Evolutionary conservation across 2,797 vertebrate species (phyloP).

Genomic region (Dallia pectoralis): DNA sequence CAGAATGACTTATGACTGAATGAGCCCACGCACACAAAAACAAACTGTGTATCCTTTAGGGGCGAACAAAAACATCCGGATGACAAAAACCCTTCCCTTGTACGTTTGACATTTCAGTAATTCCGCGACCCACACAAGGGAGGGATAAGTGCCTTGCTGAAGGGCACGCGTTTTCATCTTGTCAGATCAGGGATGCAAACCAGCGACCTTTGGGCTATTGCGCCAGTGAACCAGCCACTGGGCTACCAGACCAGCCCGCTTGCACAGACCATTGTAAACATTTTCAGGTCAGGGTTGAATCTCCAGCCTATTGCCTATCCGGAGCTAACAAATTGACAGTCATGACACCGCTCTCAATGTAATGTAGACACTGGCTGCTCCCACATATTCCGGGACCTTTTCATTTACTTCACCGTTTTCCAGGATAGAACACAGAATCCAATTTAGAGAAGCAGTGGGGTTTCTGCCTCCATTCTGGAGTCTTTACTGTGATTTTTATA

Average conservation of each 20-base stretch:
- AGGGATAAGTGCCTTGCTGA: too few relatives aligned
- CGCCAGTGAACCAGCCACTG: too few relatives aligned
- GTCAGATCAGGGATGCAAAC: too few relatives aligned
- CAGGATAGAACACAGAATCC: not conserved
- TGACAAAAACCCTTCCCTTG: not conserved
- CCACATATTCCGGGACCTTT: not conserved
- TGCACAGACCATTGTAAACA: not conserved
- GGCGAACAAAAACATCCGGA: not conserved
- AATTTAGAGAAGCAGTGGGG: conserved; percentile 9
- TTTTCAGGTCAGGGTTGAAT: not conserved
- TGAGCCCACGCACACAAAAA: conserved; percentile 18
- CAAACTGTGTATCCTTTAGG: not conserved
- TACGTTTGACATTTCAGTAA: too few relatives aligned
- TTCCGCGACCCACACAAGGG: too few relatives aligned
- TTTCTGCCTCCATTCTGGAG: not conserved
- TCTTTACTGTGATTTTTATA: not conserved
- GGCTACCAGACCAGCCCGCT: not conserved
- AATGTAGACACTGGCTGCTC: not conserved
- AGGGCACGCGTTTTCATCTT: too few relatives aligned
- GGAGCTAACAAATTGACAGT: conserved; percentile 11
- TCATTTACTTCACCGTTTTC: not conserved
- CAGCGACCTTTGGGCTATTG: too few relatives aligned
- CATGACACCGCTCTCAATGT: not conserved
- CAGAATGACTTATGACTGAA: conserved; percentile 7
- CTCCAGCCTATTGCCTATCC: conserved; percentile 10